Evolutionary conservation across 2,797 vertebrate genomes (phyloP), one percentile per base, ranked within the genome.

Genomic region (Passerculus sandwichensis): DNA sequence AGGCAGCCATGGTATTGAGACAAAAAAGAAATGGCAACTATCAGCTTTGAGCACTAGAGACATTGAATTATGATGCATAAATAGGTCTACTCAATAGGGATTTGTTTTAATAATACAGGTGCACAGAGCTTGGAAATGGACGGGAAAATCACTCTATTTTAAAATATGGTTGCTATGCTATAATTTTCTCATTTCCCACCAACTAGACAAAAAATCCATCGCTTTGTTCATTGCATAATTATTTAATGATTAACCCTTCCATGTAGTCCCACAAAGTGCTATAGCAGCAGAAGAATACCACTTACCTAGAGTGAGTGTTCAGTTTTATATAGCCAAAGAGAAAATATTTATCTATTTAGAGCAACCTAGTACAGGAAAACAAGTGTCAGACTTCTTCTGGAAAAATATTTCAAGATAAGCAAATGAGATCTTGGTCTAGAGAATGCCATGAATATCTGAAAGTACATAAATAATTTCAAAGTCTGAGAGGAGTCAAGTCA

Each of bases 101-200:
- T 82, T 47, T 91, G 9, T 51, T 78, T 79, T 54, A 95, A 77
- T 75, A 79, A 61, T 34, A 34, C 9, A 88, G 61, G 78, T 91
- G 73, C 42, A 61, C 17, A 61, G 65, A 72, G 13, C 34, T 72
- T 90, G 48, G 57, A 81, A 90, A 74, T 59, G 32, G 21, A 40
- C 27, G 57, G 23, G 42, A 94, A 86, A 93, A 82, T 60, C 19
- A 44, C 32, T 93, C 54, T 89, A 61, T 95, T 94, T 75, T 77
- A 40, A 96, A 89, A 70, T 77, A 95, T 62, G 36, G 57, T 36
- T 77, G 11, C 47, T 88, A 67, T 61, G 36, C 38, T 94, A 59
- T 91, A 91, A 95, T 96, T 95, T 94, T 93, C 78, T 92, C 32
- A 93, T 90, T 93, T 96, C 77, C 51, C 60, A 94, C 56, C 79